Conservation (phyloP, 2,797 vertebrate genomes). For the Schizothorax lantsangensis region DNA sequence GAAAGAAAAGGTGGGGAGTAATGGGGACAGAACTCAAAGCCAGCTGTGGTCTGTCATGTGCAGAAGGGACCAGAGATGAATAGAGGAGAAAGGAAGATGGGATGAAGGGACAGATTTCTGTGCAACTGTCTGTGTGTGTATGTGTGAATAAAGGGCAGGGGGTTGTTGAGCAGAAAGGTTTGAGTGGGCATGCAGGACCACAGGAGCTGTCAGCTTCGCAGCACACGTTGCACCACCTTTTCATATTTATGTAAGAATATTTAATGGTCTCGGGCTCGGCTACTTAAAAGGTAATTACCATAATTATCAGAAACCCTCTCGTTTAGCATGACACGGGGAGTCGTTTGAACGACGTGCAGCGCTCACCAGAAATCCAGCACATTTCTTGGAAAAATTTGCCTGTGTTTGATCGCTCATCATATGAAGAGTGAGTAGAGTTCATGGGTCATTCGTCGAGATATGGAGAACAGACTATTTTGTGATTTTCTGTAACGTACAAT, state of each 20-base stretch:
- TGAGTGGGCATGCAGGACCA: conserved; percentile 45
- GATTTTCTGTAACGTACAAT: not conserved
- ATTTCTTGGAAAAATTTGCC: not conserved
- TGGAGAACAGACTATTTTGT: not conserved
- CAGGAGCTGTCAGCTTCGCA: conserved; percentile 37
- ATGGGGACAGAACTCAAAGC: conserved; percentile 54
- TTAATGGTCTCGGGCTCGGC: conserved; percentile 41
- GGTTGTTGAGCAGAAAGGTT: conserved; percentile 38
- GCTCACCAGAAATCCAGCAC: not conserved
- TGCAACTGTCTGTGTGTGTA: conserved; percentile 18
- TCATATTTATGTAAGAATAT: conserved; percentile 50
- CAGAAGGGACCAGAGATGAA: conserved; percentile 58
- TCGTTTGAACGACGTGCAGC: not conserved
- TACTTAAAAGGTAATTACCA: conserved; percentile 56
- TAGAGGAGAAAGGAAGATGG: conserved; percentile 38
- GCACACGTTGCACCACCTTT: conserved; percentile 31
- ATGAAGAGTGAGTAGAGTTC: not conserved
- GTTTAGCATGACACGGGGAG: conserved; percentile 21
- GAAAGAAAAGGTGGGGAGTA: conserved; percentile 6
- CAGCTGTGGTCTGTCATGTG: conserved; percentile 64
- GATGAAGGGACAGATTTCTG: conserved; percentile 17
- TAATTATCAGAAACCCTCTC: conserved; percentile 53
- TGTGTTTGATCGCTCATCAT: not conserved
- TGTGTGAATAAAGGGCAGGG: conserved; percentile 11
- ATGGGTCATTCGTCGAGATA: not conserved